A percentile compares a stretch with the other conserved stretches of the same genome.
phyloP scores from a whole-genome alignment of 2,113 vertebrate species.

The Atlantisia rogersi region DNA sequence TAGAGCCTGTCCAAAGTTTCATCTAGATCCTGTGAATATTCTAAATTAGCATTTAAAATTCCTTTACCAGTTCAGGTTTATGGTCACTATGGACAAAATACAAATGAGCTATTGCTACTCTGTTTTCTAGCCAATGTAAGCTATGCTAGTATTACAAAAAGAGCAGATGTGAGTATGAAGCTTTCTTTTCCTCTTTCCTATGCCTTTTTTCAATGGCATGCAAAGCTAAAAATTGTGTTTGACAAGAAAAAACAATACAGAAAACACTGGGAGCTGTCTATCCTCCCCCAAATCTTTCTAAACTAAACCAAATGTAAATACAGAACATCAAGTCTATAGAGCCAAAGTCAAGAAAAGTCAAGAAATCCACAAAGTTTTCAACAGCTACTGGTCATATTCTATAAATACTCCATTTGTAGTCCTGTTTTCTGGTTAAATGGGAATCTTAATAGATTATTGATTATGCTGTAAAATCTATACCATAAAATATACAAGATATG shows the following conservation, averaged over 20 bases:
- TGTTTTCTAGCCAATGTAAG: neutral
- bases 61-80: neutral
- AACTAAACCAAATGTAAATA: neutral
- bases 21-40: neutral
- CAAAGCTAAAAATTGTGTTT: neutral
- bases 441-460: slow-evolving; percentile 58
- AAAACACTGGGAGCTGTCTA: neutral
- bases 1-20: neutral
- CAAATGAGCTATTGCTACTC: neutral
- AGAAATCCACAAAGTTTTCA: slow-evolving; percentile 23
- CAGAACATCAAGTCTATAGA: neutral
- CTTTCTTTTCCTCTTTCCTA: neutral
- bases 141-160: neutral
- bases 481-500: slow-evolving; percentile 37
- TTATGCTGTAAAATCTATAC: slow-evolving; percentile 31
- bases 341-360: slow-evolving; percentile 49
- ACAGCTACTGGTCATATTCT: neutral
- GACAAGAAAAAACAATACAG: neutral
- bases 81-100: neutral
- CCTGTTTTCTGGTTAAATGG: slow-evolving; percentile 5
- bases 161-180: neutral
- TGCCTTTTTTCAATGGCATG: neutral
- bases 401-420: neutral
- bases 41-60: neutral
- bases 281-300: neutral